Conservation (phyloP, 2,888 invertebrate species). For the Alloscopus bannaensis region DNA sequence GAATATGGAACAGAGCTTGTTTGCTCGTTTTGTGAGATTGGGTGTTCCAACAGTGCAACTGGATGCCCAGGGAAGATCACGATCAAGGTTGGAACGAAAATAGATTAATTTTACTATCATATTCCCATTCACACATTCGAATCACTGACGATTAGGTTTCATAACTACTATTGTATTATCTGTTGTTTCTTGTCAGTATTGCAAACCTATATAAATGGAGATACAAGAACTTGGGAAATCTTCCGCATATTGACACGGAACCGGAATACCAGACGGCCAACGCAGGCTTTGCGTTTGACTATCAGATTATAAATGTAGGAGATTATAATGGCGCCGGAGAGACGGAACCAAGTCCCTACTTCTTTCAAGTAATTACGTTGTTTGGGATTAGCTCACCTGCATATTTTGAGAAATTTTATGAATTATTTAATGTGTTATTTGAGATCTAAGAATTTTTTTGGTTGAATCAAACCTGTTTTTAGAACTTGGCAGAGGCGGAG, state of each 20-base stretch:
- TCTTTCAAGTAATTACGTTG: conserved; percentile 88
- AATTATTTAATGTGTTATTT: conserved; percentile 1
- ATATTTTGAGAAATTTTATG: not conserved
- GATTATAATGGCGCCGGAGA: conserved; percentile 98
- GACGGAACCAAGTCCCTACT: conserved; percentile 98
- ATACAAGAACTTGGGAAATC: conserved; percentile 92
- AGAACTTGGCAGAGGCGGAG: conserved; percentile 81
- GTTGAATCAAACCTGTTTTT: conserved; percentile 5
- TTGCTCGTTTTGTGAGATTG: conserved; percentile 95
- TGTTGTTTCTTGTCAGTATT: conserved; percentile 80
- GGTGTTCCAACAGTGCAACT: conserved; percentile 98
- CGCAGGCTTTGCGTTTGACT: conserved; percentile 93
- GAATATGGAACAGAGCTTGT: conserved; percentile 99
- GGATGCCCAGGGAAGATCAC: conserved; percentile 97
- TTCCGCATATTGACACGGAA: conserved; percentile 89
- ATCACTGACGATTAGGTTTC: not conserved
- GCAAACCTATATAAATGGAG: conserved; percentile 97
- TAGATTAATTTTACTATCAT: conserved; percentile 32
- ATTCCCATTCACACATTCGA: too few relatives aligned
- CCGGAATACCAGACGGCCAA: conserved; percentile 93
- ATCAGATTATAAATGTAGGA: conserved; percentile 96
- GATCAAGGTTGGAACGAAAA: conserved; percentile 85
- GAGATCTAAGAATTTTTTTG: not conserved
- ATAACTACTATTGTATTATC: not conserved
- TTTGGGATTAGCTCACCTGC: not conserved